Evolutionary conservation across 2,888 invertebrate species (phyloP).

Genomic region (Merodon equestris): DNA sequence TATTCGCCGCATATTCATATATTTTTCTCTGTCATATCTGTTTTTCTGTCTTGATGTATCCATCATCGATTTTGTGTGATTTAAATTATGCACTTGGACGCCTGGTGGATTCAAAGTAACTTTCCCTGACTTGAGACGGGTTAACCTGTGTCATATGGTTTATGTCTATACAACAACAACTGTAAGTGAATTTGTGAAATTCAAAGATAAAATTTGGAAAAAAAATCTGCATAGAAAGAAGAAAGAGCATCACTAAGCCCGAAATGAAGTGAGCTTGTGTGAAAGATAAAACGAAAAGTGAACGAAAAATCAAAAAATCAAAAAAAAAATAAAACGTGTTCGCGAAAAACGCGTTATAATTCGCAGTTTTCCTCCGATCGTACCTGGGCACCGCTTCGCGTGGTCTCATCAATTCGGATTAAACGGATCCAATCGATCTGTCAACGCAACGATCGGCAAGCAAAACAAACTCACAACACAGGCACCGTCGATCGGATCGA

Average conservation of each 20-base stretch:
- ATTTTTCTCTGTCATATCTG: slow-evolving; percentile 20
- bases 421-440: slow-evolving; percentile 68
- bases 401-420: slow-evolving; percentile 45
- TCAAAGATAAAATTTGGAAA: slow-evolving; percentile 24
- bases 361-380: slow-evolving; percentile 25
- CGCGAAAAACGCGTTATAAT: slow-evolving; percentile 5
- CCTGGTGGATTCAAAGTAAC: slow-evolving; percentile 58
- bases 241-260: slow-evolving; percentile 44
- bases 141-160: slow-evolving; percentile 63
- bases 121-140: slow-evolving; percentile 63
- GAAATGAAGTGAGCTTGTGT: slow-evolving; percentile 48
- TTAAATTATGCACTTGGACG: slow-evolving; percentile 66
- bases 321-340: slow-evolving; percentile 5
- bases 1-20: slow-evolving; percentile 65
- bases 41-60: slow-evolving; percentile 7
- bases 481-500: slow-evolving; percentile 68
- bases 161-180: slow-evolving; percentile 36
- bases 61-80: slow-evolving; percentile 53
- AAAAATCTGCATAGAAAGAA: slow-evolving; percentile 33
- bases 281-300: not conserved
- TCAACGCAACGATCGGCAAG: slow-evolving; percentile 23
- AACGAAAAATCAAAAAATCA: slow-evolving; percentile 36
- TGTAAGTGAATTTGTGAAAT: slow-evolving; percentile 58
- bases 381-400: slow-evolving; percentile 6
- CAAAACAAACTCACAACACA: slow-evolving; percentile 31